Base-by-base conservation (phyloP, 2,797 vertebrate genomes). In the Emydoidea blandingii region DNA sequence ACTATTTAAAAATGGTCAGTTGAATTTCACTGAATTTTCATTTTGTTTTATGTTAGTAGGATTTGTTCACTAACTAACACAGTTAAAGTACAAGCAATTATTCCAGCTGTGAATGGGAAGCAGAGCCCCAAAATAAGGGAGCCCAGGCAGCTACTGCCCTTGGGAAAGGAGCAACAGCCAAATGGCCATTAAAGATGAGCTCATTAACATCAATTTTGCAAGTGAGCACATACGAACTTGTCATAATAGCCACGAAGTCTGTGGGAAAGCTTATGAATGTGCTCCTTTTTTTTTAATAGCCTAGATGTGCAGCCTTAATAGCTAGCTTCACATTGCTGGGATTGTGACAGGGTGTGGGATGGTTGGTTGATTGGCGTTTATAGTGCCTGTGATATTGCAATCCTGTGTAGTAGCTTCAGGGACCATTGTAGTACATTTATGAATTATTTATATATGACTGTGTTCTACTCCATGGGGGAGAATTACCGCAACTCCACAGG, bases 251-350 rank as follows among this genome's bases (percentile, higher is more conserved):
- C n/a, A 9, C 65, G 15, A 68, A n/a, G 34, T 68, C n/a, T 68
- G 34, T 65, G 16, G 62, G 65, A 68, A 37, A 37, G 5, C 8
- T 37, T 8, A 10, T 1, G 5, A 0, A 2, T 34, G 62, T 47
- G 37, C 31, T 79, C 4, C 57, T 84, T 34, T 12, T 12, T n/a
- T 56, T 25, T 1, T 11, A 57, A 6, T 12, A 16, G 31, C 0
- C 0, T 0, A 44, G 18, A 83, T 8, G 5, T 29, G 44, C 41
- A 44, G 5, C 41, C 47, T 5, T 25, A 59, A 44, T 79, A 81
- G 4, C 0, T 0, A 4, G 1, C 41, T 78, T 54, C 18, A 5
- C 0, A 0, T 5, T 0, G 1, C 10, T 62, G 14, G 47, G 0
- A 0, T 23, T 12, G n/a, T 57, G 18, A 3, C 12, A 19, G n/a